Evolutionary conservation across 2,797 vertebrate species (phyloP).

Genomic region (Eulemur coronatus): DNA sequence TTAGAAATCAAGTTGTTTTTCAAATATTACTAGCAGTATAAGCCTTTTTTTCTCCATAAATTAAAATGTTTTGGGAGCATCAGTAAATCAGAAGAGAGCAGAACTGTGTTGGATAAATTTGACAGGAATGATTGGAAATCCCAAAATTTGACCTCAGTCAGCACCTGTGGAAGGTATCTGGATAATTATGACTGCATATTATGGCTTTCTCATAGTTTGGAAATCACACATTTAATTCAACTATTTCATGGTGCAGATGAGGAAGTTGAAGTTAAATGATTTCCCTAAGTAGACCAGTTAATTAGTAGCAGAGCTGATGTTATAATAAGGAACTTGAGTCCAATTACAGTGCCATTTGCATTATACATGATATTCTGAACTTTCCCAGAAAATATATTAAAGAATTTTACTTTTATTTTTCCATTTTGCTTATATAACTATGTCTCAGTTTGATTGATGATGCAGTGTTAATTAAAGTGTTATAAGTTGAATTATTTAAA

Average conservation of each 20-base stretch:
- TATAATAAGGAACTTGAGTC: neutral
- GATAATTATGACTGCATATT: neutral
- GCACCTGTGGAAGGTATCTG: neutral
- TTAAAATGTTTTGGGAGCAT: neutral
- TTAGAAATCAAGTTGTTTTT: neutral
- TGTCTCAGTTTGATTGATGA: neutral
- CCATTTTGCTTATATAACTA: neutral
- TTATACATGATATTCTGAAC: neutral
- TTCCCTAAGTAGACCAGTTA: neutral
- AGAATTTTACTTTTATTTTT: slow-evolving; percentile 29
- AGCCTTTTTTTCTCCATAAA: neutral
- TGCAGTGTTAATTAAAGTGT: neutral
- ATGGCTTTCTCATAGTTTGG: neutral
- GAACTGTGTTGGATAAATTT: neutral
- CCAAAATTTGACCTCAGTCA: neutral
- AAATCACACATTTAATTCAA: neutral
- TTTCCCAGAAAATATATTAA: neutral
- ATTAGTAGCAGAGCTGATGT: neutral
- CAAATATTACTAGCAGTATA: neutral
- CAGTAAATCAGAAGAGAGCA: neutral
- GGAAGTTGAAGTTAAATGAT: slow-evolving; percentile 10
- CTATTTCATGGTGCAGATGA: neutral
- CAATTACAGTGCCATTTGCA: neutral
- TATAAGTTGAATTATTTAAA: slow-evolving; percentile 47
- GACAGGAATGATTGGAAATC: neutral